Base-by-base conservation (phyloP, 92 coral and sea anemone species). In the Porites lobata region DNA sequence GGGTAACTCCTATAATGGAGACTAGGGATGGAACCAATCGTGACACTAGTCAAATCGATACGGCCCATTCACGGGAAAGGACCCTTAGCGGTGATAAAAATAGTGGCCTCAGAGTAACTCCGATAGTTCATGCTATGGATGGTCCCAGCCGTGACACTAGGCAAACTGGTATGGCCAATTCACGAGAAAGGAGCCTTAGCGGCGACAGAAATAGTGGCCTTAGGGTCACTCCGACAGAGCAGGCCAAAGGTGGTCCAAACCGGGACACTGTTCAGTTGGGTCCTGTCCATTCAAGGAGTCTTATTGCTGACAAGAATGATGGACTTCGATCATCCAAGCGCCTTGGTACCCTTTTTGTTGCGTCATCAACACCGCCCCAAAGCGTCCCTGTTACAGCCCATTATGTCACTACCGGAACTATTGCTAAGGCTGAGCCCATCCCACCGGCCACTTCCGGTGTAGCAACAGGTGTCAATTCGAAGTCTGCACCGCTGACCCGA, bases 311-410 rank as follows among this genome's bases (percentile, higher is more conserved):
- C 24, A 80, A 59, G 54, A 85, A 65, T 67, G 89, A 85, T 29
- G 87, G 71, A 14, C 18, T 74, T 15, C 78, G 79, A 71, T 61
- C 51, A 43, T 78, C 66, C 12, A 63, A 78, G 80, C 85, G 90
- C 2, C 73, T 69, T 9, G 80, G 73, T 12, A 53, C 85, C 3
- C 6, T 58, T 17, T 64, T 69, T 87, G 85, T 50, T 63, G 73
- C 86, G 18, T 68, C 82, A 21, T 61, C 84, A 29, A 58, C 43
- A 1, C 82, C 89, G 17, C 66, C 67, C 13, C 83, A 85, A 85
- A 77, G 84, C 38, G 84, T 67, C 9, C 89, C 89, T 8, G 83
- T 85, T 29, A 82, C 80, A 38, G 83, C 89, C 14, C 84, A 85
- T 53, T 84, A 84, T 54, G 87, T 83, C 59, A 72, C 80, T 2